A percentile compares a stretch with the other conserved stretches of the same genome.
Conservation (phyloP, 2,113 vertebrate species). For the Pionites leucogaster region DNA sequence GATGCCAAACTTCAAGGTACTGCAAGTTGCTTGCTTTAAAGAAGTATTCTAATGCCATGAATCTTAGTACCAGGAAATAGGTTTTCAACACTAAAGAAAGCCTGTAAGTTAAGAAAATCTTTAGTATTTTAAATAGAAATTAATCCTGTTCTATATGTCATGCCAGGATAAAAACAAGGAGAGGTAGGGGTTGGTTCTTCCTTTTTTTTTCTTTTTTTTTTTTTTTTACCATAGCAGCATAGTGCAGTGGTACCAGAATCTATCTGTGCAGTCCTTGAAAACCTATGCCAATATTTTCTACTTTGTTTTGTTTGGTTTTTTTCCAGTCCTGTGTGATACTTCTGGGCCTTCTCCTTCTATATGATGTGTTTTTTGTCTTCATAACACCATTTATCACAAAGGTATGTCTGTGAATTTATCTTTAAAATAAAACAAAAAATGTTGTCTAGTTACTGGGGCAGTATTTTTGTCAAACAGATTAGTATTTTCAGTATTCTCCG, state of each 20-base stretch:
- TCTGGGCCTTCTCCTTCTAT: slow-evolving; percentile 90
- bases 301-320: not conserved
- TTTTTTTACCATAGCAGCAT: not conserved
- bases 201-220: too few relatives aligned
- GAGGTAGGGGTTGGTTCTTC: too few relatives aligned
- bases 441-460: not conserved
- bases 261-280: not conserved
- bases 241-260: not conserved
- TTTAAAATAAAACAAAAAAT: not conserved
- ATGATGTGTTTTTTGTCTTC: slow-evolving; percentile 98
- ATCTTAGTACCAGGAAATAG: not conserved
- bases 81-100: not conserved
- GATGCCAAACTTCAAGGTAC: slow-evolving; percentile 95
- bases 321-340: slow-evolving; percentile 93
- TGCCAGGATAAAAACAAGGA: not conserved
- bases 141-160: not conserved
- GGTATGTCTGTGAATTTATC: slow-evolving; percentile 73
- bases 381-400: slow-evolving; percentile 96
- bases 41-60: not conserved
- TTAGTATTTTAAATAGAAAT: not conserved
- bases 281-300: not conserved
- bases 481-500: not conserved
- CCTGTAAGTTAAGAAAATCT: not conserved
- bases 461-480: not conserved
- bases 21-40: not conserved